Conservation (phyloP, 2,113 vertebrate species). For the Rhynchomys soricoides region DNA sequence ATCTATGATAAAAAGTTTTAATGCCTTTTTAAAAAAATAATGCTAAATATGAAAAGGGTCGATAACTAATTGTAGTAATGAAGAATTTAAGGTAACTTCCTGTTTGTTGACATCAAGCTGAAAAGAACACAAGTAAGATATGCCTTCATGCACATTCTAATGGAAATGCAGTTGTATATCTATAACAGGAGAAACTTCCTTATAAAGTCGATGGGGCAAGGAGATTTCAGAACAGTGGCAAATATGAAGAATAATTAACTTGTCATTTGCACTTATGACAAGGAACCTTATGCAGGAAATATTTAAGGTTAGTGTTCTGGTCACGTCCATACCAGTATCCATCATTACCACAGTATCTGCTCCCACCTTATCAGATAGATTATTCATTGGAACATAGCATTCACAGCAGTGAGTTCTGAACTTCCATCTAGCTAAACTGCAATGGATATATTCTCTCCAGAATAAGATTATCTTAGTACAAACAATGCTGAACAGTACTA, state of each 20-base stretch:
- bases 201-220: background rate
- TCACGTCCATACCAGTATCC: background rate
- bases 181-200: background rate
- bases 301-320: background rate
- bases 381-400: background rate
- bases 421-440: background rate
- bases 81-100: background rate
- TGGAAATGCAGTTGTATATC: background rate
- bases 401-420: background rate
- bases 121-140: constrained; percentile 52
- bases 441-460: background rate
- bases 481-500: background rate
- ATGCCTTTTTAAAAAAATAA: constrained; percentile 47
- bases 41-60: background rate
- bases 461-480: constrained; percentile 5
- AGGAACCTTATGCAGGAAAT: background rate
- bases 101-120: background rate
- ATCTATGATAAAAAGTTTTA: constrained; percentile 16
- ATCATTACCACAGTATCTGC: background rate
- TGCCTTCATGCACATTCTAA: background rate
- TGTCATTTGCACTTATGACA: constrained; percentile 1
- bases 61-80: background rate
- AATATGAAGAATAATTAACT: background rate
- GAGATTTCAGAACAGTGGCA: background rate
- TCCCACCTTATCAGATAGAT: background rate